These are phyloP conservation scores for Cryptotis parvus DNA, from an alignment of 2,113 vertebrate genomes.

Conservation along the genomic window DNA sequence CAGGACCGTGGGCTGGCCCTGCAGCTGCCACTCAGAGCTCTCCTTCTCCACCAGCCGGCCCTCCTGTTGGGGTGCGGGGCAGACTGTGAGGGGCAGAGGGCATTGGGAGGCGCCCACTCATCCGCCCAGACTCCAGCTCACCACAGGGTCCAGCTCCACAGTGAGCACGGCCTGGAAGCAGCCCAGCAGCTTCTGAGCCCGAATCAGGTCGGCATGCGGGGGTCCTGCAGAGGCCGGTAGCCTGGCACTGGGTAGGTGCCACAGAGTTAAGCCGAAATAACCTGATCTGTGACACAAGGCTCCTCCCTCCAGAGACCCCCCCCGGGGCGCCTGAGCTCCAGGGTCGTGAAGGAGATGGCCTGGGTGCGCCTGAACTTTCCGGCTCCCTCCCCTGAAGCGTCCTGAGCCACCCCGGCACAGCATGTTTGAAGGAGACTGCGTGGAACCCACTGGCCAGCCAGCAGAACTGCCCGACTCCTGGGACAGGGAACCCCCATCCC, in stretches of 20 bases:
- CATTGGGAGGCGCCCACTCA: background rate
- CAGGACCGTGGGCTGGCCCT: conserved; percentile 94
- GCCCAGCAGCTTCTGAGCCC: conserved; percentile 93
- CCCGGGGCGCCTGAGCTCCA: background rate
- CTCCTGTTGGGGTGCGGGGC: conserved; percentile 86
- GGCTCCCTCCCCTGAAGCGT: background rate
- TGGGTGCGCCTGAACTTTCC: background rate
- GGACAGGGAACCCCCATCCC: background rate
- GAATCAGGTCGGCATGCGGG: conserved; percentile 90
- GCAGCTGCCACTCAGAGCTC: conserved; percentile 90
- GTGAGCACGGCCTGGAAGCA: conserved; percentile 93
- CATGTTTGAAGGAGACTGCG: no score
- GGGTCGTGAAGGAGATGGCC: background rate
- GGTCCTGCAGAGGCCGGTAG: conserved; percentile 95
- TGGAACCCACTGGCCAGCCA: background rate
- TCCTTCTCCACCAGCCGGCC: conserved; percentile 92
- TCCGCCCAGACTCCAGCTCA: conserved; percentile 74
- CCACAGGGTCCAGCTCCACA: conserved; percentile 91
- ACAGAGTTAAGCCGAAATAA: conserved; percentile 87
- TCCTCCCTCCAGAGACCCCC: background rate
- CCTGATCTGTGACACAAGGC: background rate
- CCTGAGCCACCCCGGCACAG: background rate
- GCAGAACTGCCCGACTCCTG: background rate
- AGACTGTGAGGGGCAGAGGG: background rate
- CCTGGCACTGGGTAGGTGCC: conserved; percentile 95